These are phyloP conservation scores for Drosophila flavopinicola DNA, from an alignment of 2,888 invertebrate species.

Conservation along the genomic window DNA sequence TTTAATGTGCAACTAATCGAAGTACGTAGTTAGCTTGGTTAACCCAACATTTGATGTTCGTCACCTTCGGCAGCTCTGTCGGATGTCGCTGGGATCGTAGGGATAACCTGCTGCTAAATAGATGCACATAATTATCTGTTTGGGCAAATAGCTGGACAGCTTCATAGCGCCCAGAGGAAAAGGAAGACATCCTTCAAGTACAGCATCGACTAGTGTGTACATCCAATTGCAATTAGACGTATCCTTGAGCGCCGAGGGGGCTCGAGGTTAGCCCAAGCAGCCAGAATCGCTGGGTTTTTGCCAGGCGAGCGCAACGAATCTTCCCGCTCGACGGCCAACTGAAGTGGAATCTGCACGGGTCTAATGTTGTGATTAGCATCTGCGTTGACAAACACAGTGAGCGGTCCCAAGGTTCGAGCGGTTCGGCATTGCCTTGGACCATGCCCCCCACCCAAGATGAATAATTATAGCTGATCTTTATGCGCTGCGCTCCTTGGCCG, in stretches of 20 bases:
- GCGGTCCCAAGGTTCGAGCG: conserved; percentile 69
- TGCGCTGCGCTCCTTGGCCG: conserved; percentile 68
- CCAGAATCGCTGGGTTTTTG: conserved; percentile 62
- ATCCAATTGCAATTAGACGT: conserved; percentile 72
- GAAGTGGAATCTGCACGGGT: conserved; percentile 77
- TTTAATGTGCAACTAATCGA: conserved; percentile 48
- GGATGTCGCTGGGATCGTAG: not conserved
- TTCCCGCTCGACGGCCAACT: conserved; percentile 15
- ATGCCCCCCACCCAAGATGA: conserved; percentile 82
- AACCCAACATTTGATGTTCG: conserved; percentile 65
- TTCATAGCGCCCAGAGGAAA: conserved; percentile 35
- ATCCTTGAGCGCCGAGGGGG: conserved; percentile 46
- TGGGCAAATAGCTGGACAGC: conserved; percentile 50
- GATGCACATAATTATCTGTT: conserved; percentile 60
- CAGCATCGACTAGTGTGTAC: not conserved
- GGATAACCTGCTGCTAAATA: conserved; percentile 60
- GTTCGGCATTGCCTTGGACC: conserved; percentile 35
- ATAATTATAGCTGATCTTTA: conserved; percentile 84
- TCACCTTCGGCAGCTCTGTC: conserved; percentile 49
- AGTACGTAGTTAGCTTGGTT: conserved; percentile 45
- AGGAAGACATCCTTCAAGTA: conserved; percentile 2
- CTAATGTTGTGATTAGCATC: conserved; percentile 84
- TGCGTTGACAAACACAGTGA: conserved; percentile 83
- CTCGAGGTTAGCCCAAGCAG: conserved; percentile 74
- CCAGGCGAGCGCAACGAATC: conserved; percentile 63